phyloP scores from a whole-genome alignment of 2,888 invertebrate genomes.

The Capitulum mitella region DNA sequence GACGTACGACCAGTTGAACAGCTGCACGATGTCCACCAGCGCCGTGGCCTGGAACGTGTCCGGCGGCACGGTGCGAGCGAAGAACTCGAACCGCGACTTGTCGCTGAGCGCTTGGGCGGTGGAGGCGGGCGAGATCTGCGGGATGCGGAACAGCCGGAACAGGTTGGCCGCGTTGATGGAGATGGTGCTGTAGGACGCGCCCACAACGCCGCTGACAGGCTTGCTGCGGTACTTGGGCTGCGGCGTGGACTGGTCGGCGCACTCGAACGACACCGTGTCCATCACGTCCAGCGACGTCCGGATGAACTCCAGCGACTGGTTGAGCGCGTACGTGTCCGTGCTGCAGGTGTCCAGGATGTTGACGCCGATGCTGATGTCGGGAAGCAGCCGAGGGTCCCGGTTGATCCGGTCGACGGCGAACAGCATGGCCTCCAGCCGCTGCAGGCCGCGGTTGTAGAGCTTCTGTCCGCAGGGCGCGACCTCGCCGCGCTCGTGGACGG shows the following conservation, averaged over 20 bases:
- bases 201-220: constrained; percentile 57
- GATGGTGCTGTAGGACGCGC: constrained; percentile 61
- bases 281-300: constrained; percentile 48
- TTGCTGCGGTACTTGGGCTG: constrained; percentile 44
- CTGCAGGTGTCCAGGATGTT: constrained; percentile 54
- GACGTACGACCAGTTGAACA: constrained; percentile 65
- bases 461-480: constrained; percentile 46
- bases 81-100: constrained; percentile 61
- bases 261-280: constrained; percentile 46
- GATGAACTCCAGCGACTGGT: constrained; percentile 54
- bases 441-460: constrained; percentile 48
- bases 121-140: constrained; percentile 64
- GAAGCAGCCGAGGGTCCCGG: constrained; percentile 45
- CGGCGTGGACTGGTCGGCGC: constrained; percentile 49
- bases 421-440: constrained; percentile 54
- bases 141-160: constrained; percentile 59
- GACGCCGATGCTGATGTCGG: constrained; percentile 48
- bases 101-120: constrained; percentile 64
- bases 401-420: constrained; percentile 54
- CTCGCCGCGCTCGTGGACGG: constrained; percentile 50
- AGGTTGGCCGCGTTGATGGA: constrained; percentile 59
- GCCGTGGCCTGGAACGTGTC: constrained; percentile 57
- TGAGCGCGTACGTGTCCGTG: constrained; percentile 53
- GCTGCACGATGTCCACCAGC: constrained; percentile 59
- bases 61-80: constrained; percentile 61